A percentile compares a stretch with the other conserved stretches of the same genome.
phyloP scores from a whole-genome alignment of 2,797 vertebrate species.

The Coregonus suidteri region DNA sequence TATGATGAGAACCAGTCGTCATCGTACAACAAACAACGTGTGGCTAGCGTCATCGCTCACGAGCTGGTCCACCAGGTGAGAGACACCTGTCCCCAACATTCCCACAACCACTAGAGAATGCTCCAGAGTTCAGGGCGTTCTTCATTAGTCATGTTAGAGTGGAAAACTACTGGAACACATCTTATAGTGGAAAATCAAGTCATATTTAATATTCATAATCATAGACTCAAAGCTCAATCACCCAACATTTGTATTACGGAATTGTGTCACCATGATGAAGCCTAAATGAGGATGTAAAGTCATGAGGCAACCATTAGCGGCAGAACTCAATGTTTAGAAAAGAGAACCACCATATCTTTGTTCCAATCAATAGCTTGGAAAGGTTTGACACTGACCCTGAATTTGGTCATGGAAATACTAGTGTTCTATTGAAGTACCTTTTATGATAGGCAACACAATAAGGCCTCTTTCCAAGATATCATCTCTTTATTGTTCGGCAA shows the following conservation, averaged over 20 bases:
- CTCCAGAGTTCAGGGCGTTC: background rate
- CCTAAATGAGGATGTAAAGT: background rate
- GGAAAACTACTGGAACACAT: too few species aligned
- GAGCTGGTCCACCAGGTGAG: constrained; percentile 79
- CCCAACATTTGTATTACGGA: background rate
- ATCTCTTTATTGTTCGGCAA: constrained; percentile 22
- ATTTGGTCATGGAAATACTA: background rate
- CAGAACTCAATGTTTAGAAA: background rate
- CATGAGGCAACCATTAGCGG: background rate
- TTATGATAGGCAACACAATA: background rate
- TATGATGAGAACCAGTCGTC: constrained; percentile 86
- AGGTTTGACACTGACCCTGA: background rate
- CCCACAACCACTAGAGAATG: background rate
- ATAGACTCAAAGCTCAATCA: background rate
- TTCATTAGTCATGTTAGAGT: too few species aligned
- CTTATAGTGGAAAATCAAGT: too few species aligned
- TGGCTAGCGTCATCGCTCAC: constrained; percentile 89
- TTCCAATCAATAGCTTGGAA: background rate
- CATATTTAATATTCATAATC: too few species aligned
- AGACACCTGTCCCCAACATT: background rate
- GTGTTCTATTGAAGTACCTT: background rate
- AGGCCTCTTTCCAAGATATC: background rate
- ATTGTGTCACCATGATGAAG: background rate
- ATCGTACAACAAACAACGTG: constrained; percentile 86
- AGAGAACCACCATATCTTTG: background rate